Base-by-base conservation (phyloP, 2,888 invertebrate genomes). In the Amphipyra berbera region DNA sequence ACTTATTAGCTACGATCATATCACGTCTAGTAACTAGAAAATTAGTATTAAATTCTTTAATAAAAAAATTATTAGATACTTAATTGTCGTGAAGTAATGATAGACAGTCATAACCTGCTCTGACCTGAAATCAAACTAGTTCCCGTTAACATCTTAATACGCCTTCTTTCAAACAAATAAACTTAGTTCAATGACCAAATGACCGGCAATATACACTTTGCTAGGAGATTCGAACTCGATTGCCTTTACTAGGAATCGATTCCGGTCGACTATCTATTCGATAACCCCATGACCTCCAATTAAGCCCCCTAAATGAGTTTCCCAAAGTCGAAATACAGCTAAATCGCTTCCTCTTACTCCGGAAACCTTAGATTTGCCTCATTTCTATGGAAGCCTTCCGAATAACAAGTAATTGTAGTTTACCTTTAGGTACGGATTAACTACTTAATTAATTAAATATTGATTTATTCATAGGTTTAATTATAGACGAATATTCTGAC, bases 251-350 rank as follows among this genome's bases (percentile, higher is more conserved):
- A 44, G 49, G 6, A 54, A 68, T 48, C 58, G 54, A 74, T 70
- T 77, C 40, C 55, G 55, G 46, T 38, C 38, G 13, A 33, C 41
- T 57, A 65, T 74, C 64, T 58, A 50, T 40, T 49, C 12, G 58
- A 71, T 71, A 60, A 49, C 65, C 48, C 41, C 61, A 61, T 61
- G 63, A 57, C 54, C 65, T 45, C 14, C 44, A 71, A 74, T 78
- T 57, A 62, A 65, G 62, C 46, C 49, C 55, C 41, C 48, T 45
- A 53, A 66, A 71, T 57, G 61, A 63, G 56, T 78, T 62, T 59
- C 38, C 61, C 44, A 40, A 63, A 49, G 38, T 68, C 33, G 40
- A 38, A 64, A 52, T 59, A 45, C 47, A 61, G 30, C 52, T 61
- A 47, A 64, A 75, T 61, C 15, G 45, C n/a, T 50, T 42, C 33